These are phyloP conservation scores for Xylota sylvarum DNA, from an alignment of 2,888 invertebrate genomes.

Conservation along the genomic window DNA sequence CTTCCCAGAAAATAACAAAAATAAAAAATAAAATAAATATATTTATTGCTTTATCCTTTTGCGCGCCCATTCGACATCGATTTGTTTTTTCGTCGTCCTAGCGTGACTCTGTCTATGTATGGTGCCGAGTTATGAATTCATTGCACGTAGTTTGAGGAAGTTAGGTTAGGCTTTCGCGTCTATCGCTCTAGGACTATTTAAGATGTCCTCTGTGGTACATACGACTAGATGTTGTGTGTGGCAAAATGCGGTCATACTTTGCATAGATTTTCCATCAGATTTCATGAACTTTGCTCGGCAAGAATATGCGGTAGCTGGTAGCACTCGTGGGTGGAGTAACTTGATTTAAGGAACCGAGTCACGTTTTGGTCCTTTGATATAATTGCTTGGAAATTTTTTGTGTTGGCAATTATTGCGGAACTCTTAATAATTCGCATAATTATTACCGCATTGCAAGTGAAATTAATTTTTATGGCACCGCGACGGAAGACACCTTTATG, in stretches of 20 bases:
- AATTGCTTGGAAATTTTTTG: conserved; percentile 51
- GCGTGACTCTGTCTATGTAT: background rate
- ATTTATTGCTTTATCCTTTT: conserved; percentile 34
- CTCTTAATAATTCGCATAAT: conserved; percentile 55
- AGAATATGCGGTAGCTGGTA: background rate
- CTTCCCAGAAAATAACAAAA: background rate
- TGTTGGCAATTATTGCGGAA: conserved; percentile 42
- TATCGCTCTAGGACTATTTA: background rate
- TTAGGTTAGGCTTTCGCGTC: conserved; percentile 23
- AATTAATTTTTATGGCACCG: conserved; percentile 20
- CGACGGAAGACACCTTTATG: background rate
- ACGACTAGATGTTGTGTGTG: conserved; percentile 18
- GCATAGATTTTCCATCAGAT: conserved; percentile 52
- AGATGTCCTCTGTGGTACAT: background rate
- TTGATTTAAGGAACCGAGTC: conserved; percentile 7
- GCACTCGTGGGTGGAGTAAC: background rate
- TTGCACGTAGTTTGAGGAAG: conserved; percentile 51
- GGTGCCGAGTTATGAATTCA: conserved; percentile 29
- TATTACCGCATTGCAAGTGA: conserved; percentile 32
- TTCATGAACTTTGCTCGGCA: conserved; percentile 22
- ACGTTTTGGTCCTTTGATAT: conserved; percentile 54
- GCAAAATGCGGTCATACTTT: conserved; percentile 35
- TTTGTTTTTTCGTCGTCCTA: background rate
- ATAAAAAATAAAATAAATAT: background rate
- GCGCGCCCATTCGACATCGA: conserved; percentile 23